Evolutionary conservation across 1,140 invertebrate species (phyloP).

Genomic region (Prorops nasuta): DNA sequence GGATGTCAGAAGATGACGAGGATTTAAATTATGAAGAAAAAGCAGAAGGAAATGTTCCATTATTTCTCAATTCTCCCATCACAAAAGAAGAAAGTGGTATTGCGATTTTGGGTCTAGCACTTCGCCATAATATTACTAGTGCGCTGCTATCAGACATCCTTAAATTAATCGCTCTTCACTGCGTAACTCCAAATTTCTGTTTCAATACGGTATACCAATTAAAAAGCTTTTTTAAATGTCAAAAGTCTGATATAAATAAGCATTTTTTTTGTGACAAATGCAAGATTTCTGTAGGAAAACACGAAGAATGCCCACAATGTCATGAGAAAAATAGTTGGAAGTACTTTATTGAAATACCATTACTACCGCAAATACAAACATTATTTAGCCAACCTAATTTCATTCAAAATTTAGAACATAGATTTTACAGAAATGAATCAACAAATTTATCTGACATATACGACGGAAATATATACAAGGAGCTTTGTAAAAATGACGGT

Average conservation of each 20-base stretch:
- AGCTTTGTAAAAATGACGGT: not conserved
- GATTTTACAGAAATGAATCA: not conserved
- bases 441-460: not conserved
- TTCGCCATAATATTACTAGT: not conserved
- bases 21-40: no score
- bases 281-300: not conserved
- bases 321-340: not conserved
- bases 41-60: no score
- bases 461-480: not conserved
- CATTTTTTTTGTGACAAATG: not conserved
- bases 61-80: not conserved
- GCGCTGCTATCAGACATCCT: not conserved
- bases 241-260: not conserved
- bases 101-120: not conserved
- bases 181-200: not conserved
- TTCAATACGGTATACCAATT: not conserved
- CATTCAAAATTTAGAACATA: not conserved
- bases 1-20: not conserved
- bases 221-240: not conserved
- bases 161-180: not conserved
- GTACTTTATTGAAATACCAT: slow-evolving; percentile 1
- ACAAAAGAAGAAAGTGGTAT: not conserved
- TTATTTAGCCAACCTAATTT: not conserved
- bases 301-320: no score
- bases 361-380: not conserved